Evolutionary conservation across 2,888 invertebrate species (phyloP).

Genomic region (Synanthedon andrenaeformis): DNA sequence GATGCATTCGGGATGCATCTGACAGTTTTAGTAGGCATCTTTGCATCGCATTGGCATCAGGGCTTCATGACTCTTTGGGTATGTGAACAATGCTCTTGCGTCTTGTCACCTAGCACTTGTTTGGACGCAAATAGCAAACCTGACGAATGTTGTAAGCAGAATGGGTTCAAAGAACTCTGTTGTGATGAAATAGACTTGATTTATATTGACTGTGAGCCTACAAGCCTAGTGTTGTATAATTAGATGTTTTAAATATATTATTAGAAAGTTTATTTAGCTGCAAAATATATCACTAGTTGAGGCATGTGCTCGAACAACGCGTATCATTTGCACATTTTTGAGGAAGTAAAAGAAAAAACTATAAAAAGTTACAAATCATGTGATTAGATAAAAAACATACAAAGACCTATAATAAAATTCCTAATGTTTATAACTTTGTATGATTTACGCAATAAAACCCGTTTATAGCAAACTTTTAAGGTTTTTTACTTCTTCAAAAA

Average conservation of each 20-base stretch:
- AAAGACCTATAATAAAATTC: too few relatives aligned
- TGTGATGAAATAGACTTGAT: neutral
- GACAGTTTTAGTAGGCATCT: slow-evolving; percentile 52
- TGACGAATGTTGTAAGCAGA: slow-evolving; percentile 26
- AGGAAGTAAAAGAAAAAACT: too few relatives aligned
- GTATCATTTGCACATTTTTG: too few relatives aligned
- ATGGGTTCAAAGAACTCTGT: slow-evolving; percentile 36
- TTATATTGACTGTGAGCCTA: neutral
- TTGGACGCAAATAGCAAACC: slow-evolving; percentile 40
- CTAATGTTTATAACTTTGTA: too few relatives aligned
- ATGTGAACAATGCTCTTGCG: slow-evolving; percentile 57
- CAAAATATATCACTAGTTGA: too few relatives aligned
- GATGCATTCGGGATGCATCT: slow-evolving; percentile 42
- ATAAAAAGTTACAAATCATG: too few relatives aligned
- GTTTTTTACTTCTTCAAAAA: too few relatives aligned
- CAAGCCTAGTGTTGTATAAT: neutral
- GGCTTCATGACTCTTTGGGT: slow-evolving; percentile 50
- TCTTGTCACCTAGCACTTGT: slow-evolving; percentile 12
- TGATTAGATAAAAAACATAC: too few relatives aligned
- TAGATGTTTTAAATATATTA: neutral
- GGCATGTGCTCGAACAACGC: too few relatives aligned
- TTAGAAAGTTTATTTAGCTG: neutral
- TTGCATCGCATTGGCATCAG: slow-evolving; percentile 36
- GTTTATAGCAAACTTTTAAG: too few relatives aligned
- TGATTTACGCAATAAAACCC: too few relatives aligned